Percentiles rank a stretch among this genome's conserved stretches.
Conservation (phyloP, 2,113 vertebrate genomes). For the Tauraco erythrolophus region DNA sequence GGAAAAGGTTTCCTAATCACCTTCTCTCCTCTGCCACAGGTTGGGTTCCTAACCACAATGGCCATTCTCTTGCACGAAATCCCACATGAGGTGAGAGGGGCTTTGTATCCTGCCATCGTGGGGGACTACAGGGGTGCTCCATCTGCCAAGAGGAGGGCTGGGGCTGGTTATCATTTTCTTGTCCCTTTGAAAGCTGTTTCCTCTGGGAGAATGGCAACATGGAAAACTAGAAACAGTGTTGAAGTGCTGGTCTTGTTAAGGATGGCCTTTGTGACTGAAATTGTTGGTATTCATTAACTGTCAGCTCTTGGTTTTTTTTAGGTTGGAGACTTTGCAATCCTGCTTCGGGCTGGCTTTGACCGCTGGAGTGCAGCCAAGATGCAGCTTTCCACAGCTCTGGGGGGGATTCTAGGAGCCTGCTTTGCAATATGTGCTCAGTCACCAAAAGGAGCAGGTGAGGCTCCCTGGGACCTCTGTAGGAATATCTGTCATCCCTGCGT, state of each 20-base stretch:
- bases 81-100: conserved; percentile 91
- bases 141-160: neutral
- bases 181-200: neutral
- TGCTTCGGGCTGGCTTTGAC: conserved; percentile 96
- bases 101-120: neutral
- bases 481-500: neutral
- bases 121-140: neutral
- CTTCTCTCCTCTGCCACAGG: conserved; percentile 76
- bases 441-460: conserved; percentile 90
- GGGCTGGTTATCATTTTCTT: neutral
- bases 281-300: neutral
- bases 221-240: neutral
- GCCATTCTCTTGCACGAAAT: conserved; percentile 98
- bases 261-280: neutral
- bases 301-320: conserved; percentile 52
- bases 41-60: conserved; percentile 92
- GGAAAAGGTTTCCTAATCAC: neutral
- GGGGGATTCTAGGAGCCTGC: conserved; percentile 90
- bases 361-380: conserved; percentile 96
- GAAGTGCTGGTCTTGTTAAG: neutral
- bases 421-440: conserved; percentile 93
- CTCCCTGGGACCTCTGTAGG: neutral
- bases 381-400: conserved; percentile 93
- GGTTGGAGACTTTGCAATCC: conserved; percentile 97
- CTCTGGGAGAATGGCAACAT: neutral